Evolutionary conservation across 2,888 invertebrate species (phyloP).

Genomic region (Chromoteleia sp.): DNA sequence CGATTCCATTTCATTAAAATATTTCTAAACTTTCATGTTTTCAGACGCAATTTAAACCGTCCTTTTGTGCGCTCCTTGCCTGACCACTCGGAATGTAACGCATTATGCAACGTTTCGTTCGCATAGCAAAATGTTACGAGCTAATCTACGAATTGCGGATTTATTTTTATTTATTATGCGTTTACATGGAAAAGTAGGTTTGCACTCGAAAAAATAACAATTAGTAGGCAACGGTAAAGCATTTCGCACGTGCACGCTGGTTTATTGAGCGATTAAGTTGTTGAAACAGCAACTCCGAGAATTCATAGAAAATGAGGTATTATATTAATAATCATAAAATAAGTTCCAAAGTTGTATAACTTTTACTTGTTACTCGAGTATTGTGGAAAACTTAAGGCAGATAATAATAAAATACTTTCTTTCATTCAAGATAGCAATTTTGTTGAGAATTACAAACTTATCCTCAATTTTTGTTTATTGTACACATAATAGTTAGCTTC

Average conservation of each 20-base stretch:
- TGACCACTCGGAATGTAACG: conserved; percentile 10
- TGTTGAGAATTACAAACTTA: too few relatives aligned
- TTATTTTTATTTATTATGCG: conserved; percentile 11
- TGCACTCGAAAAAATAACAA: conserved; percentile 12
- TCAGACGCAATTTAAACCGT: conserved; percentile 3
- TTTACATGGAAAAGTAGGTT: conserved; percentile 4
- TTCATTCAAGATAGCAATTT: too few relatives aligned
- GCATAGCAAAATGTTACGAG: not conserved
- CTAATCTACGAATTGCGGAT: not conserved
- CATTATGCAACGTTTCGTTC: conserved; percentile 32
- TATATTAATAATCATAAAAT: too few relatives aligned
- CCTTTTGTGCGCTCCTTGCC: conserved; percentile 5
- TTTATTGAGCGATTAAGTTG: conserved; percentile 14
- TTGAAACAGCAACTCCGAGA: not conserved
- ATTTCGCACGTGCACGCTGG: conserved; percentile 7
- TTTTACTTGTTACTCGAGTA: too few relatives aligned
- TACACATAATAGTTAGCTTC: too few relatives aligned
- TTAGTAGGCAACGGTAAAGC: conserved; percentile 1
- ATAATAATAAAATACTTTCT: too few relatives aligned
- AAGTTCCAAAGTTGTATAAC: too few relatives aligned
- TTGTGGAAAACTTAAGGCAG: too few relatives aligned
- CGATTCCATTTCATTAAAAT: conserved; percentile 23
- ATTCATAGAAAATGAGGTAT: conserved; percentile 7
- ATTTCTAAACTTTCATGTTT: conserved; percentile 24
- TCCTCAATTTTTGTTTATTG: too few relatives aligned